phyloP scores from a whole-genome alignment of 2,797 vertebrate genomes.

The Clamator glandarius region DNA sequence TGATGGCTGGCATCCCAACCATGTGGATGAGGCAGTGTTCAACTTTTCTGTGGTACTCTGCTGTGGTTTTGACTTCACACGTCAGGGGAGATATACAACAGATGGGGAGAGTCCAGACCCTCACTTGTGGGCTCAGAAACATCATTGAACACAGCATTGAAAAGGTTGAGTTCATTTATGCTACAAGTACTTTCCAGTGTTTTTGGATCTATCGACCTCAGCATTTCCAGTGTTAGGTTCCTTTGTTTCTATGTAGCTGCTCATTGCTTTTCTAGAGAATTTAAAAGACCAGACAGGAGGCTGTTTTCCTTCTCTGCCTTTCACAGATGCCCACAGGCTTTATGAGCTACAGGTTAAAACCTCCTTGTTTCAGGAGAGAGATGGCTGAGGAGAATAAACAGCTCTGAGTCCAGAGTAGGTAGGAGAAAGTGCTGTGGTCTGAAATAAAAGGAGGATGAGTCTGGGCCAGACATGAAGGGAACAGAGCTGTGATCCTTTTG shows the following conservation, averaged over 20 bases:
- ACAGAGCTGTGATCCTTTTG: neutral
- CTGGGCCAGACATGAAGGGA: neutral
- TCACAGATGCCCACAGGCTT: neutral
- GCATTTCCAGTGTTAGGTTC: rapidly evolving
- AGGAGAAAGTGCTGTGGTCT: neutral
- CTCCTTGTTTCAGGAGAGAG: neutral
- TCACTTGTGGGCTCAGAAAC: neutral
- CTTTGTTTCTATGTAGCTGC: neutral
- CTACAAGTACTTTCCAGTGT: rapidly evolving
- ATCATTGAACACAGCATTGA: too few relatives aligned
- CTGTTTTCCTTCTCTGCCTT: neutral
- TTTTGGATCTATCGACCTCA: neutral
- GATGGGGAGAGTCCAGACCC: neutral
- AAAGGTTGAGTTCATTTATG: neutral
- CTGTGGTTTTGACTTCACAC: too few relatives aligned
- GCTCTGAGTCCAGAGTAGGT: neutral
- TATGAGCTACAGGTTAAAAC: neutral
- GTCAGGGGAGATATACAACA: neutral
- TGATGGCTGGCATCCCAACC: neutral
- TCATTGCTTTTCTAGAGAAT: neutral
- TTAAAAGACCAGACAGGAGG: neutral
- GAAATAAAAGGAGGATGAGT: neutral
- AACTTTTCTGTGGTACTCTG: neutral
- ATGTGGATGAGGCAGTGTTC: rapidly evolving
- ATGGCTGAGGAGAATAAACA: neutral